Base-by-base conservation (phyloP, 2,797 vertebrate species). In the Emydoidea blandingii region DNA sequence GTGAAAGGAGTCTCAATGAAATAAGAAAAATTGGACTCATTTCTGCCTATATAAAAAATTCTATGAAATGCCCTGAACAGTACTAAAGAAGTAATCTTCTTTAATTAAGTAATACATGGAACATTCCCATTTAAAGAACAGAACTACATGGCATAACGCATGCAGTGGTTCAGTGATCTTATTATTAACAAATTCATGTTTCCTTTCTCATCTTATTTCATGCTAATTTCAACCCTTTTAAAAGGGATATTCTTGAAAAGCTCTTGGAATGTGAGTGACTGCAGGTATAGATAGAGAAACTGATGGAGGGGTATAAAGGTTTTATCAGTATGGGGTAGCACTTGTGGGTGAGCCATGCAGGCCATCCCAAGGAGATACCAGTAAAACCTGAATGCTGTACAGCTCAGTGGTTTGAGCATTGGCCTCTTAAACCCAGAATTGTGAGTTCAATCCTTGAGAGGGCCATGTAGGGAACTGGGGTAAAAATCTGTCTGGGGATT, bases 21-120 rank as follows among this genome's bases (percentile, higher is more conserved):
- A 99, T 99, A 98, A 98, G 98, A 97, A 97, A 98, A 98, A 98
- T 98, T 98, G 98, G 98, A 98, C 98, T 98, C 98, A 96, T 94
- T 96, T 96, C 31, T 98, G 97, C 97, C 98, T 97, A 97, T 98
- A 98, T 98, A 98, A 98, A 98, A 98, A 95, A 97, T 97, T 97
- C 98, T 96, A 90, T 88, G 97, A 97, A 95, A 96, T 93, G 95
- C 92, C 91, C 97, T 12, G 25, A 83, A 87, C 88, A 90, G 76
- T 81, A 83, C 6, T 62, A n/a, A 79, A 78, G 41, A 74, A 79
- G 4, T 12, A 82, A 94, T 79, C 68, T 93, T 81, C 79, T 84
- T 65, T 57, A 49, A 29, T 65, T 57, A 68, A 68, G 65, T 37
- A 37, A 57, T 74, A 34, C 9, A 54, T 3, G 49, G 80, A 68